phyloP scores from a whole-genome alignment of 2,888 invertebrate species.

The Agrotis ipsilon region DNA sequence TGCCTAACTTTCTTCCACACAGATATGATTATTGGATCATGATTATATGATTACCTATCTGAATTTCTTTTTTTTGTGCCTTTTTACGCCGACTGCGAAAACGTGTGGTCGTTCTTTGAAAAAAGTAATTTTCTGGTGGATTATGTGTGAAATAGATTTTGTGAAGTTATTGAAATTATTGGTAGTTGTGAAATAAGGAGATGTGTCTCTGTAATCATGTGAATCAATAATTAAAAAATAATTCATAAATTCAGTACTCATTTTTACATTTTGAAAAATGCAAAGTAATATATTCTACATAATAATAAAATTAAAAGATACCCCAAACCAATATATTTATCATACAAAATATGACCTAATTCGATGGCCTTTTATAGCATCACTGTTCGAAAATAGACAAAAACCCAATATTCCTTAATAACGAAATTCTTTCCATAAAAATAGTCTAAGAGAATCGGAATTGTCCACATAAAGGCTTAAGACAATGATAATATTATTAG shows the following conservation, averaged over 20 bases:
- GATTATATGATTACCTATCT: slow-evolving; percentile 74
- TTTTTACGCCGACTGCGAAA: slow-evolving; percentile 35
- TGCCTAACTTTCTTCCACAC: slow-evolving; percentile 61
- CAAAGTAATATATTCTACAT: too few species aligned
- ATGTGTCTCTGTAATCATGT: too few species aligned
- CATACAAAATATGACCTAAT: slow-evolving; percentile 1
- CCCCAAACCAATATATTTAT: neutral
- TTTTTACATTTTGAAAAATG: too few species aligned
- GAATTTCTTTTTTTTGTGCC: slow-evolving; percentile 58
- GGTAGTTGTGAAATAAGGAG: too few species aligned
- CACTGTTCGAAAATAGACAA: slow-evolving; percentile 1
- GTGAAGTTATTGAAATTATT: too few species aligned
- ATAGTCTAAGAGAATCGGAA: slow-evolving; percentile 20
- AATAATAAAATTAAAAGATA: too few species aligned
- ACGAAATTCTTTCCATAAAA: slow-evolving; percentile 21
- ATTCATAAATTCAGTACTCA: too few species aligned
- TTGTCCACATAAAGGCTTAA: slow-evolving; percentile 29
- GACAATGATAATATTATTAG: slow-evolving; percentile 62
- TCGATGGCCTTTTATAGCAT: neutral
- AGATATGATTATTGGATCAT: slow-evolving; percentile 78
- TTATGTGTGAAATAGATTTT: too few species aligned
- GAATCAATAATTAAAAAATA: too few species aligned
- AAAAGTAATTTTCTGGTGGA: neutral
- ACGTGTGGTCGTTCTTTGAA: neutral
- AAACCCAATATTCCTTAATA: slow-evolving; percentile 9